phyloP scores from a whole-genome alignment of 2,888 invertebrate species.

The Endotricha flammealis region DNA sequence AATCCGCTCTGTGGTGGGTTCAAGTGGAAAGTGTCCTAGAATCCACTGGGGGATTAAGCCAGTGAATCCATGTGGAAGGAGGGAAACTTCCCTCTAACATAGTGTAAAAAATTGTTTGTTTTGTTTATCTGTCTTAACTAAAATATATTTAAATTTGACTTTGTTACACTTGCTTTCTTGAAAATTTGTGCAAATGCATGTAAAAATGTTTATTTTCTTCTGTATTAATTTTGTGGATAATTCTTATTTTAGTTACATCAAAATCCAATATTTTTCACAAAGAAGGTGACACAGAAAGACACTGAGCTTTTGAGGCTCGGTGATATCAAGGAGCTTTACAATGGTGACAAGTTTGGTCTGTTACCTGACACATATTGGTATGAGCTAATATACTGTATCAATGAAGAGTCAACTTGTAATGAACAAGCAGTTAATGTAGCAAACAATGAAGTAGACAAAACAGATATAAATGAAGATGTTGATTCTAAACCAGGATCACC shows the following conservation, averaged over 20 bases:
- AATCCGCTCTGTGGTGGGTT: too few species aligned
- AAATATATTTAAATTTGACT: too few species aligned
- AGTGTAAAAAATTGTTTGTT: too few species aligned
- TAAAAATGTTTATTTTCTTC: too few species aligned
- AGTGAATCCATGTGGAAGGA: too few species aligned
- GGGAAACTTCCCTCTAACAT: too few species aligned
- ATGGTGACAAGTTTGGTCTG: slow-evolving; percentile 75
- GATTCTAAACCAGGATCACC: slow-evolving; percentile 7
- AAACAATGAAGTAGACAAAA: slow-evolving; percentile 8
- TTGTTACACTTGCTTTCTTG: too few species aligned
- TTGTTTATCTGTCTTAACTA: too few species aligned
- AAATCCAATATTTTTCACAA: slow-evolving; percentile 74
- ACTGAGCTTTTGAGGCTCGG: slow-evolving; percentile 50
- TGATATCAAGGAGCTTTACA: slow-evolving; percentile 37
- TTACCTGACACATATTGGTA: slow-evolving; percentile 71
- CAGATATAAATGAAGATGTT: slow-evolving; percentile 6
- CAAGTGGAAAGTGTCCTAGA: too few species aligned
- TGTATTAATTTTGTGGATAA: too few species aligned
- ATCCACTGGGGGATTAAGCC: too few species aligned
- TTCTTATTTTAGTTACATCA: slow-evolving; percentile 73
- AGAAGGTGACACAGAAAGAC: slow-evolving; percentile 31
- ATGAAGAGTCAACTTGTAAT: slow-evolving; percentile 8
- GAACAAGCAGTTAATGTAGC: slow-evolving; percentile 9
- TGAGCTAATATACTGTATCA: slow-evolving; percentile 42
- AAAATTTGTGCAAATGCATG: too few species aligned